Evolutionary conservation across 2,888 invertebrate genomes (phyloP).

Genomic region (Octonoba sinensis): DNA sequence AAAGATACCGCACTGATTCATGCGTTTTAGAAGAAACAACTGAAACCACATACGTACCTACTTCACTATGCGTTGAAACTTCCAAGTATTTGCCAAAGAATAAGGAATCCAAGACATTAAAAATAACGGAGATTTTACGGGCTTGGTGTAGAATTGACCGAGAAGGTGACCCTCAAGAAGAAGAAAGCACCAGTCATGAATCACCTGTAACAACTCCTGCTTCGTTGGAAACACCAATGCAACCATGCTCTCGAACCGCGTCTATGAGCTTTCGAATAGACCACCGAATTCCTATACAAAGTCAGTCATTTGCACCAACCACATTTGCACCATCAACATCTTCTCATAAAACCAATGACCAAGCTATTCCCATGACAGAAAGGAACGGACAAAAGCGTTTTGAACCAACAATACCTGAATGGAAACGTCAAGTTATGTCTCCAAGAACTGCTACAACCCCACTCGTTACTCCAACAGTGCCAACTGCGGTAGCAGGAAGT

Average conservation of each 20-base stretch:
- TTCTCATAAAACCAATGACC: slow-evolving; percentile 50
- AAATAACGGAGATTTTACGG: slow-evolving; percentile 53
- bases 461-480: slow-evolving; percentile 19
- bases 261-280: slow-evolving; percentile 58
- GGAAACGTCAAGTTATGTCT: slow-evolving; percentile 34
- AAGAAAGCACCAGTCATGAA: slow-evolving; percentile 72
- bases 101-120: slow-evolving; percentile 42
- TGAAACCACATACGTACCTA: slow-evolving; percentile 80
- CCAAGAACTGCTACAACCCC: slow-evolving; percentile 33
- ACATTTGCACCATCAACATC: slow-evolving; percentile 67
- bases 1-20: slow-evolving; percentile 37
- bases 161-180: slow-evolving; percentile 79
- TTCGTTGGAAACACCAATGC: slow-evolving; percentile 88
- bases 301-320: slow-evolving; percentile 64
- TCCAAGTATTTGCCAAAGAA: slow-evolving; percentile 53
- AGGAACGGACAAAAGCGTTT: slow-evolving; percentile 51
- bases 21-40: slow-evolving; percentile 46
- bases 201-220: slow-evolving; percentile 74
- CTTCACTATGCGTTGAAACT: slow-evolving; percentile 68
- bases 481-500: slow-evolving; percentile 17
- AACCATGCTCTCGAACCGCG: slow-evolving; percentile 76
- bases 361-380: slow-evolving; percentile 64
- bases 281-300: slow-evolving; percentile 66
- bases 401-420: slow-evolving; percentile 31
- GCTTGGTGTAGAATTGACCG: slow-evolving; percentile 77